A percentile compares a stretch with the other conserved stretches of the same genome.
These are phyloP conservation scores for Cephus pulcher DNA, from an alignment of 2,888 invertebrate genomes.

Conservation along the genomic window DNA sequence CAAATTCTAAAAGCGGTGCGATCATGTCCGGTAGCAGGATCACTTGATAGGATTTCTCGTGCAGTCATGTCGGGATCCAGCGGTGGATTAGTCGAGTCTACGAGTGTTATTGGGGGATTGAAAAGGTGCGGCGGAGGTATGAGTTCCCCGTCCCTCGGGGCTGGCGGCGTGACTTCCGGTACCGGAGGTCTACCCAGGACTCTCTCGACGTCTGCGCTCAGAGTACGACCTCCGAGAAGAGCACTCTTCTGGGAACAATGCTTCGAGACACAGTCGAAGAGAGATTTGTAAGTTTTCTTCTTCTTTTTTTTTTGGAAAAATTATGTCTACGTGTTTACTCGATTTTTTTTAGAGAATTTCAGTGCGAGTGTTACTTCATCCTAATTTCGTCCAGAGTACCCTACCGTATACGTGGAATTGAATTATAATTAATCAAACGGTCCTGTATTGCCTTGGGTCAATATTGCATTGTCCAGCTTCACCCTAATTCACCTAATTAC, in stretches of 20 bases:
- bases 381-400: no score
- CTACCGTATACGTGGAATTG: no score
- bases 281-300: constrained; percentile 76
- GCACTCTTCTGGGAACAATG: constrained; percentile 89
- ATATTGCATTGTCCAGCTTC: no score
- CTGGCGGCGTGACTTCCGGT: constrained; percentile 33
- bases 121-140: constrained; percentile 67
- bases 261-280: constrained; percentile 77
- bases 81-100: constrained; percentile 51
- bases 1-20: no score
- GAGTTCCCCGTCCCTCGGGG: constrained; percentile 64
- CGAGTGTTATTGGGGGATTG: constrained; percentile 38
- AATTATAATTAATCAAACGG: no score
- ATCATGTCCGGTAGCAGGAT: no score
- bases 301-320: neutral
- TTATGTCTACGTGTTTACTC: no score
- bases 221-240: constrained; percentile 76
- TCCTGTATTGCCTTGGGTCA: no score
- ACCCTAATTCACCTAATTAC: no score
- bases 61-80: constrained; percentile 54
- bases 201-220: constrained; percentile 82
- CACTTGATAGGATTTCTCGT: no score
- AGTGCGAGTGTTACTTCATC: no score
- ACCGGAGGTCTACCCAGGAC: constrained; percentile 74
- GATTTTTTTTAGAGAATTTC: no score